Conservation (phyloP, 2,797 vertebrate genomes). For the Thaleichthys pacificus region DNA sequence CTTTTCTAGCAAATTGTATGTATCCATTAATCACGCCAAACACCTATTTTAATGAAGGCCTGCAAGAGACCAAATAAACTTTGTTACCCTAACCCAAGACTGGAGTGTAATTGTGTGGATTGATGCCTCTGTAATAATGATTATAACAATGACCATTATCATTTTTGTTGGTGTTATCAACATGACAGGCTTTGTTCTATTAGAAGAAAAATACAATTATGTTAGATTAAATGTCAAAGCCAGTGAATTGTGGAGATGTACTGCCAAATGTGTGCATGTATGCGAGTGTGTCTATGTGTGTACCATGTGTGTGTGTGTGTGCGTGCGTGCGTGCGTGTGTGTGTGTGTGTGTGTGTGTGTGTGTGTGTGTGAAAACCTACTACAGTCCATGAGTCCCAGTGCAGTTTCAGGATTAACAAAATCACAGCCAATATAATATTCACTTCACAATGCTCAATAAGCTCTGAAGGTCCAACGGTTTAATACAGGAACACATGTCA, state of each 20-base stretch:
- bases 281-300: neutral
- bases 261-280: neutral
- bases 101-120: slow-evolving; percentile 45
- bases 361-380: slow-evolving; percentile 15
- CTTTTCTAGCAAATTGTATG: slow-evolving; percentile 59
- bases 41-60: slow-evolving; percentile 73
- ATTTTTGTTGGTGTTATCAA: slow-evolving; percentile 46
- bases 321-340: neutral
- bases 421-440: too few species aligned
- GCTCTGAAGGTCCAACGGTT: too few species aligned
- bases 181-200: slow-evolving; percentile 43
- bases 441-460: too few species aligned
- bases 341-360: slow-evolving; percentile 16
- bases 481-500: too few species aligned
- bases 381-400: too few species aligned
- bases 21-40: slow-evolving; percentile 76
- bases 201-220: slow-evolving; percentile 32
- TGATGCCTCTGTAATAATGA: slow-evolving; percentile 52
- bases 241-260: slow-evolving; percentile 1
- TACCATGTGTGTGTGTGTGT: neutral
- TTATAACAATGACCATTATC: slow-evolving; percentile 36
- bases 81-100: slow-evolving; percentile 39
- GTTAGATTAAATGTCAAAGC: slow-evolving; percentile 35
- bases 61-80: slow-evolving; percentile 42
- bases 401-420: too few species aligned